Percentiles rank a stretch among this genome's conserved stretches.
These are phyloP conservation scores for Thymelicus acteon DNA, from an alignment of 2,888 invertebrate genomes.

Conservation along the genomic window DNA sequence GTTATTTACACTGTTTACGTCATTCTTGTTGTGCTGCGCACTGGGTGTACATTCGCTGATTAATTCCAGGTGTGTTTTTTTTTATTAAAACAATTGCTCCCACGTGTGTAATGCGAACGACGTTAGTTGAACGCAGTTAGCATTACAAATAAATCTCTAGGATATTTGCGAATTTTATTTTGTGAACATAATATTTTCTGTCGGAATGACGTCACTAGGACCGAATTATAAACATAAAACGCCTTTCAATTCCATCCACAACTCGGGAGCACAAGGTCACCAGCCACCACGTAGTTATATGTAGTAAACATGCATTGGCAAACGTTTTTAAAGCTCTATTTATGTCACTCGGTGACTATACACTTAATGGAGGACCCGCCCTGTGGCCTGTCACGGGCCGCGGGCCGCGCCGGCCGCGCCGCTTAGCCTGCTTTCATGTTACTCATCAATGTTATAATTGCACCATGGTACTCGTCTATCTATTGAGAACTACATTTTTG, in stretches of 20 bases:
- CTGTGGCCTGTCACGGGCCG: conserved; percentile 51
- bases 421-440: conserved; percentile 39
- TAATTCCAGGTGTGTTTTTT: conserved; percentile 31
- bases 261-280: conserved; percentile 76
- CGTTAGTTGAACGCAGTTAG: conserved; percentile 18
- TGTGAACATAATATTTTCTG: conserved; percentile 69
- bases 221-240: conserved; percentile 80
- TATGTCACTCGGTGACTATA: conserved; percentile 59
- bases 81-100: conserved; percentile 30
- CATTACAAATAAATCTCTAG: conserved; percentile 46
- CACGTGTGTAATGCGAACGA: conserved; percentile 34
- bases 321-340: conserved; percentile 71
- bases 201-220: conserved; percentile 78
- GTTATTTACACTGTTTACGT: conserved; percentile 70
- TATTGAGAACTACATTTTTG: neutral
- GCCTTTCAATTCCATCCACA: conserved; percentile 72
- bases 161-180: conserved; percentile 54
- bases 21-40: conserved; percentile 60
- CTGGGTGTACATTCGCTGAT: conserved; percentile 60
- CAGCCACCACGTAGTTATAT: conserved; percentile 62
- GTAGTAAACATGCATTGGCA: conserved; percentile 75
- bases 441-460: conserved; percentile 12
- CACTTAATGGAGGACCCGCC: conserved; percentile 69
- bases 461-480: neutral
- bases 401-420: conserved; percentile 47